Evolutionary conservation across 2,113 vertebrate genomes (phyloP), one percentile per base, ranked within the genome.

Genomic region (Brevimyrus niger): DNA sequence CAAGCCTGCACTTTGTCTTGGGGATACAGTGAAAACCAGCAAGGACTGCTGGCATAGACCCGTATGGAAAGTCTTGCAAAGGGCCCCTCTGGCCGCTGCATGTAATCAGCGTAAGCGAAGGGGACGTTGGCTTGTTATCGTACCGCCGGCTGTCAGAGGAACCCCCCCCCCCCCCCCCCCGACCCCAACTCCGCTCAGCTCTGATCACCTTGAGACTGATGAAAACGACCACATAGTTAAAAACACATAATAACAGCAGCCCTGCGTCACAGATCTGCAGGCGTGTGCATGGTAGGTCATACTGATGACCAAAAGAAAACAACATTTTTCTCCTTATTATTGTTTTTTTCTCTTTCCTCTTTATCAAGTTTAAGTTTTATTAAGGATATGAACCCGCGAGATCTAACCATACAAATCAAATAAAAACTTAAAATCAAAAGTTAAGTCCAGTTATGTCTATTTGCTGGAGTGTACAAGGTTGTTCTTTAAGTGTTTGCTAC

Each of bases 151-250:
- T 93, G 94, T 93, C 95, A 93, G 44, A 82, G 89, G 90, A 89
- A 92, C 93, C 91, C 94, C 55, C 92, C 89, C 90, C 47, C 88
- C 88, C 87, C 90, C 50, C 50, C 50, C 13, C 92, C 92, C 92
- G 42, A 0, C 92, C 89, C 76, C 47, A 80, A 89, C 88, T 90
- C 86, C 38, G 44, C 87, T 87, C 89, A 50, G 90, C 92, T 89
- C 83, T 93, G 91, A 94, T 94, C 92, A 95, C 94, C 92, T 95
- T 93, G 94, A 93, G 89, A 91, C 89, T 91, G 92, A 93, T 92
- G 89, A 92, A 90, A 89, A 86, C 89, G 91, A 92, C 90, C 89
- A 90, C 92, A 90, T 23, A 50, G 90, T 73, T 42, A 91, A 51
- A 55, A 53, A 87, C 38, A 48, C 11, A 27, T 13, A 87, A 47